Evolutionary conservation across 2,797 vertebrate species (phyloP), one percentile per base, ranked within the genome.

Genomic region (Phrynocephalus forsythii): DNA sequence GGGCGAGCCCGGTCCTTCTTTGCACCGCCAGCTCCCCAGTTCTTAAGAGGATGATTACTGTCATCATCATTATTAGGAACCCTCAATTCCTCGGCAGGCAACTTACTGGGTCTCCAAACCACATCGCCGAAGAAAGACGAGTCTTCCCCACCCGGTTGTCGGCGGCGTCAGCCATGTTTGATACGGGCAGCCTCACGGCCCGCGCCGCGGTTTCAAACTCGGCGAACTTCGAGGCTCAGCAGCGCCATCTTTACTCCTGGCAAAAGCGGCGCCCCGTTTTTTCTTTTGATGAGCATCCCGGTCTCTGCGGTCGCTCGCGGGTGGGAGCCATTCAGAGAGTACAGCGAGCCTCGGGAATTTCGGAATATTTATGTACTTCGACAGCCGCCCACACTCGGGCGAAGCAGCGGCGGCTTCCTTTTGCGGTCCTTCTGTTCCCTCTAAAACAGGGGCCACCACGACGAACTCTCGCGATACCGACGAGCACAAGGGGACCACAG

Each of bases 121-220:
- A 94, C 26, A 94, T 28, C 0, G 90, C 88, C 0, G 76, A 7
- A 0, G 22, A 0, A 0, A 18, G 69, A 0, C 84, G 91, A 88
- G 66, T 75, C 0, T 0, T 9, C 10, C 1, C 6, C 1, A 0
- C 0, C 0, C 0, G 2, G 24, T 2, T 1, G 0, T 5, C 0
- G 9, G 16, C 1, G 0, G 1, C 10, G 0, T 50, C 89, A 7
- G 13, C 5, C 9, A 5, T 86, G 0, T 9, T 73, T 18, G 2
- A 8, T 26, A 63, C 2, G 67, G 85, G 78, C 75, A 2, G 20
- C 2, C 1, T 66, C 1, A 1, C 38, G 6, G 2, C 10, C 11
- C 0, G 3, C 1, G 0, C 11, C 0, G 3, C 1, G 0, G 52
- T 1, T 26, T 50, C 16, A 1, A 10, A 66, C 20, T 24, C 22